Base-by-base conservation (phyloP, 2,113 vertebrate genomes). In the Neolamprologus toae region DNA sequence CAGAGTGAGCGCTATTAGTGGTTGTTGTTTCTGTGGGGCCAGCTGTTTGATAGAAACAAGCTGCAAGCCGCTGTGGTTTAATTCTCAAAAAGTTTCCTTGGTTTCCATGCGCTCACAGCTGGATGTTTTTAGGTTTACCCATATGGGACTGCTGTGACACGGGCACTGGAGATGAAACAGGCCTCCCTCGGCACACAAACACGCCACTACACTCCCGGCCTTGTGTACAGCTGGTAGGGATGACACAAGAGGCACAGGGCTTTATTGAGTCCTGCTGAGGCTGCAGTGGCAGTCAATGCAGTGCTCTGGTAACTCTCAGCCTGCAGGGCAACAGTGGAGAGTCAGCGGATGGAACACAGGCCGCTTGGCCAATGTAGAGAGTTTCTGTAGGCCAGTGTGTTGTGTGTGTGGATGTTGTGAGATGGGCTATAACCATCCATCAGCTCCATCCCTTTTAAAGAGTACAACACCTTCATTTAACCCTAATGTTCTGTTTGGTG, bases 301-400 rank as follows among this genome's bases (percentile, higher is more conserved):
- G 86, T 73, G 87, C 89, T 96, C 95, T 96, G 95, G 94, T 63
- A 94, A 95, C 92, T 90, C 94, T 96, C 95, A 96, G 90, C 90
- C 90, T 87, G 89, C 89, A 76, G 89, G 89, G 89, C 90, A 84
- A 49, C 83, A 87, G 84, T 42, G 85, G 81, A 92, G 87, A 89
- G 82, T 35, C 10, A 51, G 84, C 28, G 88, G 66, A 92, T 92
- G 86, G 89, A 95, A 90, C 82, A n/a, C 93, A 94, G 94, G 66
- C 88, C 2, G 7, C 91, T 91, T 89, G 89, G 92, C 82, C 35
- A 9, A 51, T 54, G 87, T 86, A 40, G 79, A 83, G 63, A 47
- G 79, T 92, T 91, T 93, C 83, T 84, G 49, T 53, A 51, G 90
- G 80, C 80, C 45, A 79, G 57, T 84, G 82, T 68, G 87, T 66